Evolutionary conservation across 2,888 invertebrate species (phyloP).

Genomic region (Sarcophaga subvicina): DNA sequence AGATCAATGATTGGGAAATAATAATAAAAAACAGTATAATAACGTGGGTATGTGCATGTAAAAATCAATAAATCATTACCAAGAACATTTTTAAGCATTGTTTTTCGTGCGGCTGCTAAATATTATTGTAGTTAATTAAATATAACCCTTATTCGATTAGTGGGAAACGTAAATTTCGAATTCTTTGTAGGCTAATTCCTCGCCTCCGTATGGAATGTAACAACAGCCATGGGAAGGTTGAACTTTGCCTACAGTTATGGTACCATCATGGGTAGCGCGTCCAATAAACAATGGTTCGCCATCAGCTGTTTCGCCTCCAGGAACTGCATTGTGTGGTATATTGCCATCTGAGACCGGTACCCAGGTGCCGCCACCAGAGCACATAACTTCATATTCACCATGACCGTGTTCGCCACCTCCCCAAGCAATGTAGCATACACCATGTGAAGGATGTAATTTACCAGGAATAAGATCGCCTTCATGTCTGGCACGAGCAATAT

Average conservation of each 20-base stretch:
- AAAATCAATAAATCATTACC: no score
- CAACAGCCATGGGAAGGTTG: conserved; percentile 91
- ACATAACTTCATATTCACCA: conserved; percentile 87
- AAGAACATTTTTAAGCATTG: background rate
- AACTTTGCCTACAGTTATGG: conserved; percentile 90
- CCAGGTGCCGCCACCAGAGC: conserved; percentile 86
- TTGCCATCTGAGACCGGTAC: conserved; percentile 84
- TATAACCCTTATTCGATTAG: conserved; percentile 69
- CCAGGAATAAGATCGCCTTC: conserved; percentile 91
- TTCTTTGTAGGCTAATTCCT: conserved; percentile 90
- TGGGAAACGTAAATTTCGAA: conserved; percentile 87
- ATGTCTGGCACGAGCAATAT: conserved; percentile 87
- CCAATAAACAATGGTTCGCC: conserved; percentile 92
- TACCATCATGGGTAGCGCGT: conserved; percentile 89
- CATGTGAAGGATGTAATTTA: conserved; percentile 86
- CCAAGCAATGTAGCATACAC: conserved; percentile 88
- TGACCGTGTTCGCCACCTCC: conserved; percentile 88
- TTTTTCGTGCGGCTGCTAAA: background rate
- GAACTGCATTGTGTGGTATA: conserved; percentile 89
- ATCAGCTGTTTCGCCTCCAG: conserved; percentile 88
- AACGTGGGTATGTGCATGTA: background rate
- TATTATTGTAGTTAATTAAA: background rate
- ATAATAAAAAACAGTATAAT: no score
- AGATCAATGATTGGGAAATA: no score
- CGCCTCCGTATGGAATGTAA: conserved; percentile 92